Evolutionary conservation across 2,888 invertebrate genomes (phyloP), one percentile per base, ranked within the genome.

Genomic region (Antheraea yamamai): DNA sequence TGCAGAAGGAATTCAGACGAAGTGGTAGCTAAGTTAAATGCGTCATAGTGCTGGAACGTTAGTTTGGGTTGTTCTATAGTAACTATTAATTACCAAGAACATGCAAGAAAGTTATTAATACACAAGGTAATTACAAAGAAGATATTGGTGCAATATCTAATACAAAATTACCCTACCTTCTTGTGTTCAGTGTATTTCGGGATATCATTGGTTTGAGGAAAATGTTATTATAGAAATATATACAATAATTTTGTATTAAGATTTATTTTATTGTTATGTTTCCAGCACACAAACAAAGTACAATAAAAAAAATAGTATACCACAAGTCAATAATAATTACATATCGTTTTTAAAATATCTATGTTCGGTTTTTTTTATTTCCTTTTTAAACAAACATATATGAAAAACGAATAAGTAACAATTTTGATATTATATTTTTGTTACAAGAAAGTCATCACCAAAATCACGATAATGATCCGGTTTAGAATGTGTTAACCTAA

Each of bases 251-350:
- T 51, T 76, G 75, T 76, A 76, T 76, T 81, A 79, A 77, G 79
- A 75, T 76, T 77, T 79, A 75, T 20, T 83, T 82, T 83, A 84
- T 84, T 82, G 81, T 83, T 79, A 82, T 82, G 81, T 80, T 80
- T 83, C 78, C 81, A 80, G 81, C 84, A 85, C 85, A 85, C 85
- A 85, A 82, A 83, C 79, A 79, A 83, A 81, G 82, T 77, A 79
- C 79, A 80, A 89, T 89, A 91, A 91, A 91, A 92, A 90, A 90
- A 84, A 47, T 47, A 47, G 87, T 85, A 89, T 90, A 61, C 12
- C 23, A 23, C n/a, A 89, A 85, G 83, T 84, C 87, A 81, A 87
- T 83, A 39, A 39, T 70, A 4, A 70, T 70, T 70, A 39, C 30
- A 66, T 30, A 30, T 70, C 70, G 20, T 39, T 70, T 70, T 39